phyloP scores from a whole-genome alignment of 2,888 invertebrate genomes.

The Brenthis daphne region DNA sequence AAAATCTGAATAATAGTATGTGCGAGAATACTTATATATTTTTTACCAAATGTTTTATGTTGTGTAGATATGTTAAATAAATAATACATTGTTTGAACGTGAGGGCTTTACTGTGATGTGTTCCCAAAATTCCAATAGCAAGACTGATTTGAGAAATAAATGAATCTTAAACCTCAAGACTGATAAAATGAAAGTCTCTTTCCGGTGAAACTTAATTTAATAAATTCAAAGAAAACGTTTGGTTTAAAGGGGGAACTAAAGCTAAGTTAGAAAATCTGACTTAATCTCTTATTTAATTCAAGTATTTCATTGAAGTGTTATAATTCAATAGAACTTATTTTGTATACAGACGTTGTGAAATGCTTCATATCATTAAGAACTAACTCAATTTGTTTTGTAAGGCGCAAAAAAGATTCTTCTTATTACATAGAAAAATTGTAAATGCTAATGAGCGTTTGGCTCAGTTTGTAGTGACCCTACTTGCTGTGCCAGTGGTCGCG shows the following conservation, averaged over 20 bases:
- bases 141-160: too few relatives aligned
- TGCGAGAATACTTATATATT: too few relatives aligned
- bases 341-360: neutral
- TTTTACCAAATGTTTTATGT: too few relatives aligned
- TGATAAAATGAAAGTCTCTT: neutral
- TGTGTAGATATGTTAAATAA: neutral
- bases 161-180: too few relatives aligned
- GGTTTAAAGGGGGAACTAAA: neutral
- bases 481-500: too few relatives aligned
- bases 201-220: neutral
- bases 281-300: slow-evolving; percentile 2
- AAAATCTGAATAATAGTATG: too few relatives aligned
- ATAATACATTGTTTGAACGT: slow-evolving; percentile 3
- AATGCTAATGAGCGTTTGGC: neutral
- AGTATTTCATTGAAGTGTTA: neutral
- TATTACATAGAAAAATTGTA: neutral
- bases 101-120: neutral
- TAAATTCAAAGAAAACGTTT: slow-evolving; percentile 9
- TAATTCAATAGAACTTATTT: neutral
- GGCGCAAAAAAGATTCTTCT: neutral
- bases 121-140: neutral
- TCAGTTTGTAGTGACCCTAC: too few relatives aligned
- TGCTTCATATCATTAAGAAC: neutral
- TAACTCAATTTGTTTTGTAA: neutral
- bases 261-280: neutral